Evolutionary conservation across 2,888 invertebrate genomes (phyloP), one percentile per base, ranked within the genome.

Genomic region (Pandemis cinnamomeana): DNA sequence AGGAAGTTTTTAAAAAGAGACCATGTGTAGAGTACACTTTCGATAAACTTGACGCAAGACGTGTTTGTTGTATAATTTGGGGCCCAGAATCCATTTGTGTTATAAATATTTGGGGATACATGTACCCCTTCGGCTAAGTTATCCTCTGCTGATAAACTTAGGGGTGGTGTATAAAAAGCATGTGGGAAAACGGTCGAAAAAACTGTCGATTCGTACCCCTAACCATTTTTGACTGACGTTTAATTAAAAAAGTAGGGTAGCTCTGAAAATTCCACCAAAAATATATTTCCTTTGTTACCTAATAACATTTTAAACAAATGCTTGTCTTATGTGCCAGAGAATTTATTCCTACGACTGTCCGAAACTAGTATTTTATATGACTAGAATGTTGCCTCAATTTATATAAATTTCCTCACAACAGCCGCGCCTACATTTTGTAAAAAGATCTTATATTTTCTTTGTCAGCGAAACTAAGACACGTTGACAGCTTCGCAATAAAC

Each of bases 1-100:
- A 66, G 61, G 36, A 48, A 55, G 5, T 41, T 60, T 73, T 60
- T 11, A 63, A 63, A 62, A 67, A 70, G 67, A 11, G 15, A 55
- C 46, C 66, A 61, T 67, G 74, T 62, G 66, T 36, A 62, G 55
- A 48, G 67, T 46, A 44, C 58, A 68, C 67, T 58, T 67, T 61
- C 36, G 48, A 67, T 62, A 44, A 67, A 63, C 63, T 63, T 51
- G 13, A 71, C 61, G 53, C 27, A 51, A 62, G 64, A 20, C 51
- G 64, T 72, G 63, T 58, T 41, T 64, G 7, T 27, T 64, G 7
- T 27, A 55, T 13, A 46, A 51, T 70, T 70, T n/a, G 36, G 55
- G 60, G 58, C 20, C 27, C 48, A 55, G 51, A 36, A 61, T 41
- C 70, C n/a, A 53, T 66, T 70, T 70, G 20, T 6, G 64, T 51